Conservation (phyloP, 1,140 invertebrate species). For the Ylistrum balloti region DNA sequence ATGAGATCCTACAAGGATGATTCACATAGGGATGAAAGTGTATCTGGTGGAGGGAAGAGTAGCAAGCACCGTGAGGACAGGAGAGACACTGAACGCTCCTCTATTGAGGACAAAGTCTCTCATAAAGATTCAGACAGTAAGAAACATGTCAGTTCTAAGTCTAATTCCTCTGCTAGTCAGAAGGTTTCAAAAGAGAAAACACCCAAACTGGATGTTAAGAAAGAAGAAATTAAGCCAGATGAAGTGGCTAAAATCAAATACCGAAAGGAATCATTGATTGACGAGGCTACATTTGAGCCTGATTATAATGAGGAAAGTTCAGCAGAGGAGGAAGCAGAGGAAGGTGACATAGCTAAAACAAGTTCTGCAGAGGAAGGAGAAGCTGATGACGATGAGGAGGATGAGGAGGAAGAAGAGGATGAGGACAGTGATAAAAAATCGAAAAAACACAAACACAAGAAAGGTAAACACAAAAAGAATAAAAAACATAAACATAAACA, state of each 20-base stretch:
- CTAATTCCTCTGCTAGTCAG: neutral
- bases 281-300: slow-evolving; percentile 77
- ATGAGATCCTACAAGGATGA: slow-evolving; percentile 43
- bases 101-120: neutral
- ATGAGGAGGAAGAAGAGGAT: slow-evolving; percentile 47
- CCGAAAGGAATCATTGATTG: slow-evolving; percentile 77
- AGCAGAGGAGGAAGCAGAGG: slow-evolving; percentile 44
- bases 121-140: neutral
- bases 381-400: neutral
- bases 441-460: slow-evolving; percentile 55
- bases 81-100: neutral
- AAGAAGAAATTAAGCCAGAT: slow-evolving; percentile 50
- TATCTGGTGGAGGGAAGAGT: neutral
- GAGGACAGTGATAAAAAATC: slow-evolving; percentile 30
- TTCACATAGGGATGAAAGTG: slow-evolving; percentile 42
- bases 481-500: slow-evolving; percentile 45
- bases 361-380: slow-evolving; percentile 14
- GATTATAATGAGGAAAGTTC: slow-evolving; percentile 75
- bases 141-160: neutral
- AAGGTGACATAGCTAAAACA: slow-evolving; percentile 37
- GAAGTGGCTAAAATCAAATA: slow-evolving; percentile 44
- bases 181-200: neutral
- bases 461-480: slow-evolving; percentile 29
- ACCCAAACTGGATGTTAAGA: neutral
- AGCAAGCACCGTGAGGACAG: neutral